These are phyloP conservation scores for Drosophila recens DNA, from an alignment of 2,888 invertebrate genomes.

Conservation along the genomic window DNA sequence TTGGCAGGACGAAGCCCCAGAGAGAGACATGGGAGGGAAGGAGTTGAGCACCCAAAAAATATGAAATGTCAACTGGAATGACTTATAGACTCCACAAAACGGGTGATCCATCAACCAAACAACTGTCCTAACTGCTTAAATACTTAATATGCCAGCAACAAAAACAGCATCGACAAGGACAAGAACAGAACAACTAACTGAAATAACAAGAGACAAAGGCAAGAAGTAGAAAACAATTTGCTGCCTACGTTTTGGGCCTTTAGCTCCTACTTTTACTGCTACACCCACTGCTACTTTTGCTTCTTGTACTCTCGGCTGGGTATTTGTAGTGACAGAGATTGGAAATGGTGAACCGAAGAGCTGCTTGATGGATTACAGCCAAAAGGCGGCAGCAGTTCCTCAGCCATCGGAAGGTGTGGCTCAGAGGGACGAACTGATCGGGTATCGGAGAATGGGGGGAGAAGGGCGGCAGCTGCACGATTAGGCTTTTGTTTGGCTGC, in stretches of 20 bases:
- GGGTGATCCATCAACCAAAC: slow-evolving; percentile 48
- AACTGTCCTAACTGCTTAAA: slow-evolving; percentile 73
- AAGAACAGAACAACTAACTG: slow-evolving; percentile 13
- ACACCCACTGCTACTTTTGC: neutral
- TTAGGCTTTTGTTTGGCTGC: slow-evolving; percentile 78
- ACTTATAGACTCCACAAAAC: slow-evolving; percentile 61
- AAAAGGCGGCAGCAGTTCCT: slow-evolving; percentile 68
- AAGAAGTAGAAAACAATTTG: slow-evolving; percentile 73
- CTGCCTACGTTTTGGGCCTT: slow-evolving; percentile 53
- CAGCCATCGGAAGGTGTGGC: slow-evolving; percentile 54
- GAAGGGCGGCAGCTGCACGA: slow-evolving; percentile 64
- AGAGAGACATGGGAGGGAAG: neutral
- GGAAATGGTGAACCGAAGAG: slow-evolving; percentile 51
- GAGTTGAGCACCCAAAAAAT: slow-evolving; percentile 25
- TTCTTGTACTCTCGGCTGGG: slow-evolving; percentile 18
- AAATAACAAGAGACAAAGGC: slow-evolving; percentile 42
- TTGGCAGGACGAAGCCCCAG: slow-evolving; percentile 12
- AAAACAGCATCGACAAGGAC: slow-evolving; percentile 24
- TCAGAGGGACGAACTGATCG: neutral
- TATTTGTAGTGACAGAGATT: slow-evolving; percentile 60
- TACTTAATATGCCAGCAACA: slow-evolving; percentile 63
- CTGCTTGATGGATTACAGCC: slow-evolving; percentile 77
- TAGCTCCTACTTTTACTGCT: too few relatives aligned
- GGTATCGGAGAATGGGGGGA: neutral
- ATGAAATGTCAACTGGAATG: slow-evolving; percentile 69